These are phyloP conservation scores for Dynastes hyllus DNA, from an alignment of 2,888 invertebrate genomes.

Conservation along the genomic window DNA sequence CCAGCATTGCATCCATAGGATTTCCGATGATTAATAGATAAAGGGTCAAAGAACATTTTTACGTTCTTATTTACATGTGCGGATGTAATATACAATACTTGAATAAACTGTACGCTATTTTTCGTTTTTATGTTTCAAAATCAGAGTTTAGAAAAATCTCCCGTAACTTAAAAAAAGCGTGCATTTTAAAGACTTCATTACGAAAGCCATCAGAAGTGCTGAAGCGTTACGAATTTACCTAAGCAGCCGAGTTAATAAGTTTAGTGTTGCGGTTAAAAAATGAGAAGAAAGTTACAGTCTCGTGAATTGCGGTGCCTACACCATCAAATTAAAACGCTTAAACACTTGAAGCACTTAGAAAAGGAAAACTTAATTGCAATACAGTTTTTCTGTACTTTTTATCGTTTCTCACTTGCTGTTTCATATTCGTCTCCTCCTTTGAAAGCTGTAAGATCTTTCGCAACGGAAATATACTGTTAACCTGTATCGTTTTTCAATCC, in stretches of 20 bases:
- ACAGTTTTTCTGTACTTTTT: neutral
- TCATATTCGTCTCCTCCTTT: neutral
- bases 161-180: too few species aligned
- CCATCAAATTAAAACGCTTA: conserved; percentile 10
- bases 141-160: neutral
- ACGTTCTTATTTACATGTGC: too few species aligned
- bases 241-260: conserved; percentile 22
- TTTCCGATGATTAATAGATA: too few species aligned
- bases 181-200: conserved; percentile 10
- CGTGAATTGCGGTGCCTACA: neutral
- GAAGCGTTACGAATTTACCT: conserved; percentile 4
- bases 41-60: too few species aligned
- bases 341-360: neutral
- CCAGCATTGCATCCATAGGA: too few species aligned
- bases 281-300: conserved; percentile 1
- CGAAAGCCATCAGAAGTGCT: conserved; percentile 2
- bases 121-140: neutral
- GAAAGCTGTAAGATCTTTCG: neutral
- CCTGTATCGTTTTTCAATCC: conserved; percentile 13
- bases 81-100: too few species aligned
- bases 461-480: neutral
- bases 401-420: neutral
- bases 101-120: too few species aligned
- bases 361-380: conserved; percentile 12
- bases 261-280: conserved; percentile 8